These are phyloP conservation scores for Lottia gigantea DNA, from an alignment of 2,888 invertebrate species.

Conservation along the genomic window DNA sequence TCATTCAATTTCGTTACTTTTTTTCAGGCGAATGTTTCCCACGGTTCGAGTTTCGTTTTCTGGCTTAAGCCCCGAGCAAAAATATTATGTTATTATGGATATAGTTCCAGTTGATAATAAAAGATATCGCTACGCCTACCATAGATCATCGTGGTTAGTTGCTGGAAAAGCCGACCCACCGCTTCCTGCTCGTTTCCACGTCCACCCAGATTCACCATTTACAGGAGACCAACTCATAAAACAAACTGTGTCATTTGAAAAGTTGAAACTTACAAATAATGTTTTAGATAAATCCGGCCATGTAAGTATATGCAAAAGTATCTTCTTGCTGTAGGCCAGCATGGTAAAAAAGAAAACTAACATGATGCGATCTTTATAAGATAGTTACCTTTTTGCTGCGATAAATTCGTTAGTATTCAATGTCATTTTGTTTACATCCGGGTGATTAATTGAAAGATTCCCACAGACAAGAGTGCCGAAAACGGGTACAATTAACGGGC, in stretches of 20 bases:
- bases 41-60: slow-evolving; percentile 94
- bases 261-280: slow-evolving; percentile 97
- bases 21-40: slow-evolving; percentile 94
- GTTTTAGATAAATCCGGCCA: slow-evolving; percentile 77
- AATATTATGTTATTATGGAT: slow-evolving; percentile 92
- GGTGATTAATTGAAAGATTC: too few species aligned
- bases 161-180: slow-evolving; percentile 98
- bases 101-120: slow-evolving; percentile 96
- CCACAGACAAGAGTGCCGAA: too few species aligned
- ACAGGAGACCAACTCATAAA: slow-evolving; percentile 94
- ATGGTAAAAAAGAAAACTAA: too few species aligned
- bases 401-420: too few species aligned
- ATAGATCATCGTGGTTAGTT: slow-evolving; percentile 96
- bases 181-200: slow-evolving; percentile 87
- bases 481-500: too few species aligned
- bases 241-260: slow-evolving; percentile 97
- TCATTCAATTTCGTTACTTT: neutral
- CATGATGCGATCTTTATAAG: too few species aligned
- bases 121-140: slow-evolving; percentile 92
- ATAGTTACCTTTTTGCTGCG: too few species aligned
- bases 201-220: slow-evolving; percentile 96
- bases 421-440: too few species aligned
- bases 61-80: slow-evolving; percentile 74
- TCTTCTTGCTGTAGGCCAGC: too few species aligned
- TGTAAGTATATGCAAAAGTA: slow-evolving; percentile 53